Percentiles rank a stretch among this genome's conserved stretches.
Evolutionary conservation across 2,797 vertebrate species (phyloP).

Genomic region (Florisuga fusca): DNA sequence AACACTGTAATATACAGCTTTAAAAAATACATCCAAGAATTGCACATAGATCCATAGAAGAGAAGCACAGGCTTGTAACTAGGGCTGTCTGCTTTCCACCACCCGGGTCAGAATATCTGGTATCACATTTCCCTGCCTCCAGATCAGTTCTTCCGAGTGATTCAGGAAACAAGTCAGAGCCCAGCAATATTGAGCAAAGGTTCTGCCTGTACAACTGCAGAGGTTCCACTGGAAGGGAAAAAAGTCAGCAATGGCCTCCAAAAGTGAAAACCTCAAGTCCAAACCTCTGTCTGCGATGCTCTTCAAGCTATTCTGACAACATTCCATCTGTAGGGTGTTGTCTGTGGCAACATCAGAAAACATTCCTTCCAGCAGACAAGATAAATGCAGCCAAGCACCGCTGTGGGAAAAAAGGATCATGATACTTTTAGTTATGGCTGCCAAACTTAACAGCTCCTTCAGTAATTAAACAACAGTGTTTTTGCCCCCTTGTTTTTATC

Average conservation of each 20-base stretch:
- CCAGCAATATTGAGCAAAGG: constrained; percentile 47
- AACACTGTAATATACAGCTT: constrained; percentile 82
- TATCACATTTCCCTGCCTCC: neutral
- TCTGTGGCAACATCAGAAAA: constrained; percentile 10
- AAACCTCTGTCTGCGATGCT: neutral
- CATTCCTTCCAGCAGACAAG: neutral
- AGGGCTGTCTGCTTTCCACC: constrained; percentile 41
- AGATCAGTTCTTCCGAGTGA: neutral
- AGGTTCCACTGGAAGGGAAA: constrained; percentile 1
- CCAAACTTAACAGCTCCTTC: constrained; percentile 25
- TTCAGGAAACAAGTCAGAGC: neutral
- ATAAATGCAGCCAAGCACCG: neutral
- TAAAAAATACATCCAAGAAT: constrained; percentile 83
- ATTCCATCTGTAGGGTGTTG: neutral
- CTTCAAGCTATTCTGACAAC: neutral
- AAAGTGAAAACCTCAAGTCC: constrained; percentile 9
- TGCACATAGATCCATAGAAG: constrained; percentile 87
- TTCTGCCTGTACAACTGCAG: neutral
- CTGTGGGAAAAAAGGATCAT: neutral
- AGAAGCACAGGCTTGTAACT: constrained; percentile 60
- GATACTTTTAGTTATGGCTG: neutral
- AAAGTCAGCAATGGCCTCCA: neutral
- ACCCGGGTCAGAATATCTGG: neutral
- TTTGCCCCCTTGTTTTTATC: constrained; percentile 26
- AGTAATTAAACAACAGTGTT: constrained; percentile 23